Conservation (phyloP, 2,113 vertebrate species). For the Calypte anna region DNA sequence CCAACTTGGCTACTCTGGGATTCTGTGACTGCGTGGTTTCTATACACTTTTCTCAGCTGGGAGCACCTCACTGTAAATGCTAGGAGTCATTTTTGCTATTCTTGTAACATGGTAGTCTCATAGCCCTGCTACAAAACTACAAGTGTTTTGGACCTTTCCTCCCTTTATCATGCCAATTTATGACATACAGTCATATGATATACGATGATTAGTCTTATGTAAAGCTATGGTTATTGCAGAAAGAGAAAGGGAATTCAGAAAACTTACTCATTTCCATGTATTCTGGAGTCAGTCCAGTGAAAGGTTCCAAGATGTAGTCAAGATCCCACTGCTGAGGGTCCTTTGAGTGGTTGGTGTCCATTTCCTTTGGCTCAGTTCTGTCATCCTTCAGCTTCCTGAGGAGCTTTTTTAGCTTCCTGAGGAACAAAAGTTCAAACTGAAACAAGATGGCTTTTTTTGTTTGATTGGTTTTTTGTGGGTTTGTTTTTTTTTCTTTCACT, state of each 20-base stretch:
- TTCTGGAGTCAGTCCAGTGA: conserved; percentile 91
- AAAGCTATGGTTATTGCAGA: neutral
- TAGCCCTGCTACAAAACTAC: neutral
- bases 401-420: conserved; percentile 95
- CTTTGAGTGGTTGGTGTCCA: conserved; percentile 75
- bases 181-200: neutral
- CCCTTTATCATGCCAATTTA: neutral
- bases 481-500: too few species aligned
- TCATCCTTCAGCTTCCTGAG: conserved; percentile 90
- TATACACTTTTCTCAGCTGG: neutral
- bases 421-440: conserved; percentile 1
- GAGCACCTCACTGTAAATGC: neutral
- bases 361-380: conserved; percentile 73
- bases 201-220: neutral
- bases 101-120: neutral
- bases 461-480: too few species aligned
- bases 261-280: conserved; percentile 99
- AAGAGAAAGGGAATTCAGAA: neutral
- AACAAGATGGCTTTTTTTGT: neutral
- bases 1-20: neutral
- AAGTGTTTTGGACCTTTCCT: neutral
- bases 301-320: conserved; percentile 90
- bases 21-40: neutral
- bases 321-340: conserved; percentile 89
- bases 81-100: neutral